Evolutionary conservation across 53 echinoderm and acorn worm genomes (phyloP), one percentile per base, ranked within the genome.

Genomic region (Apostichopus leukothele): DNA sequence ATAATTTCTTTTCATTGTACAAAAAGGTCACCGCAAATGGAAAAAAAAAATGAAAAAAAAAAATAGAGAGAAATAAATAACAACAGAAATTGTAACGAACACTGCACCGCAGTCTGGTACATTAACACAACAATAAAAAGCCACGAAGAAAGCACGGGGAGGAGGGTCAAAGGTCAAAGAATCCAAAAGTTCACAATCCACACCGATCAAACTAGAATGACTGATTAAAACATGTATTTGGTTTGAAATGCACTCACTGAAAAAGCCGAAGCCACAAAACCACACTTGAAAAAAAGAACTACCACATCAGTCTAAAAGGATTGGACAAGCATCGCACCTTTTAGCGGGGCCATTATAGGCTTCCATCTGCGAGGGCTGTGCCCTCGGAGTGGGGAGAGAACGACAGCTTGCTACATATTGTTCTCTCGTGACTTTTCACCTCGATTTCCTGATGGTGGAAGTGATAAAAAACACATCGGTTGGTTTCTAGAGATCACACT

Each of bases 91-190:
- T 81, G 81, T 81, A 81, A 81, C 81, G 55, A 81, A 81, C 81
- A 81, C 81, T 81, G 59, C 81, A 81, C 81, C 81, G 81, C 81
- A 81, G 81, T 81, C 81, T 81, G 54, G 59, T 81, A 81, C 81
- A 81, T 81, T 59, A 81, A 81, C 81, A 81, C 81, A 81, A 81
- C 81, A 81, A 81, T 81, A 81, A 71, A 81, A 79, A 81, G 81
- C 81, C 81, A 81, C 81, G 81, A 55, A 81, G 81, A 81, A 81
- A 81, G 81, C 81, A 81, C 81, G 81, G 81, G 81, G 81, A 81
- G 81, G 81, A 81, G 81, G 81, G 81, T 81, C 81, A 81, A 81
- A 81, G 81, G 81, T 81, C 81, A 81, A 80, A 80, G 80, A 57
- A n/a, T 71, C 71, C 71, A 71, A 71, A 71, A 71, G 71, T 71